Base-by-base conservation (phyloP, 2,797 vertebrate species). In the Pelobates cultripes region DNA sequence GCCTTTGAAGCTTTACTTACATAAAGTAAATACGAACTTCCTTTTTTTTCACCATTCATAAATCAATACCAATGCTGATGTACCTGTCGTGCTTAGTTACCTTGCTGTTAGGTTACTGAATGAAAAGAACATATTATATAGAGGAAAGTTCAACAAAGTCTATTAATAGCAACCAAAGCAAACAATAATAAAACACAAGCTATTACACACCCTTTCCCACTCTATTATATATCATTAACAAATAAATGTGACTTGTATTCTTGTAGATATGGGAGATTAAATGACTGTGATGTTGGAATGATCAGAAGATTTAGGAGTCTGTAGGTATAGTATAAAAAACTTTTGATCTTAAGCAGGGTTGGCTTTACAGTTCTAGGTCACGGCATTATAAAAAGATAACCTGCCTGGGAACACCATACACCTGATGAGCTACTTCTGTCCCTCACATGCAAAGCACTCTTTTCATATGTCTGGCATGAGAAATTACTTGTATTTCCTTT, bases 141-240 rank as follows among this genome's bases (percentile, higher is more conserved):
- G 90, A 92, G 87, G 87, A 90, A 93, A 92, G 91, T 92, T 88
- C 87, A 90, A 86, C 77, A 2, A 68, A 47, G 17, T 80, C 89
- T 92, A 92, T 89, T 93, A 92, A 92, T 92, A 92, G 92, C 84
- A 87, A 79, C 80, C 41, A 70, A 78, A 61, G 0, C 73, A 15
- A 74, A 73, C 82, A 88, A 87, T 85, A 88, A 84, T 80, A 51
- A 40, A 13, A 47, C 51, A 4, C 51, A 4, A 84, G 67, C 57
- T 43, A 55, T 44, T 77, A 85, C 88, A 90, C 90, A 86, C 92
- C 89, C 86, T 80, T 89, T 89, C 85, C 86, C 88, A 87, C 71
- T 85, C 82, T 64, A 73, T 86, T 88, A 85, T 87, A 81, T 90
- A 85, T 88, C 84, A 86, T 90, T 86, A 88, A 84, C 86, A 86